Evolutionary conservation across 2,797 vertebrate species (phyloP).

Genomic region (Pangasius mekongensis): DNA sequence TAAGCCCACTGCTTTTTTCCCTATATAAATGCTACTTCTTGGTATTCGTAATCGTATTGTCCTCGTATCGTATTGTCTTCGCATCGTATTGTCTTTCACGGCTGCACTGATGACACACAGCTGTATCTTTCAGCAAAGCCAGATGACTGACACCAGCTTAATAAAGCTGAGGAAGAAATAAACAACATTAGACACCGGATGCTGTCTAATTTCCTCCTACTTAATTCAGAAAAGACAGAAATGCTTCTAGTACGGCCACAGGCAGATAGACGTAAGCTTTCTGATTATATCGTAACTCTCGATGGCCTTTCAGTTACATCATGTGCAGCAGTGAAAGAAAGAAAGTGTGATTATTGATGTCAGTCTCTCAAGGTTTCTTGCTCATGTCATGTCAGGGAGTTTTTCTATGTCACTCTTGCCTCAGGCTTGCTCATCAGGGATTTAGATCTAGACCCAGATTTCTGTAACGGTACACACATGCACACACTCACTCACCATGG

Average conservation of each 20-base stretch:
- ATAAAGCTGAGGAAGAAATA: neutral
- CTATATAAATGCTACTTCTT: neutral
- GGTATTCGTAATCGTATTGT: neutral
- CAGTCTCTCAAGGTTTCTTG: neutral
- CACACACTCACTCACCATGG: constrained; percentile 80
- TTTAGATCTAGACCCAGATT: neutral
- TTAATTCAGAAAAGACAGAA: constrained; percentile 4
- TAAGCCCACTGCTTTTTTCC: neutral
- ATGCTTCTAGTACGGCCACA: neutral
- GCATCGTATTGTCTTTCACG: neutral
- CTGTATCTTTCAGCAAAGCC: neutral
- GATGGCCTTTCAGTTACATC: neutral
- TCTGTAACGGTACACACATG: neutral
- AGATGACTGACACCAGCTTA: neutral
- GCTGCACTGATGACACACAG: neutral
- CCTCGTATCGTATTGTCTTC: too few species aligned
- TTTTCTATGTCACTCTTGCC: neutral
- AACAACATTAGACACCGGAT: neutral
- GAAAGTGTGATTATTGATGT: neutral
- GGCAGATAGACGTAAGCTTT: neutral
- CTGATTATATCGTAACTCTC: neutral
- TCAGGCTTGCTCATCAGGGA: neutral
- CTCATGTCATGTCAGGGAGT: neutral
- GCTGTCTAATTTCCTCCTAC: neutral
- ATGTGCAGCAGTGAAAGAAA: neutral